Evolutionary conservation across 2,888 invertebrate genomes (phyloP).

Genomic region (Stenoptilia bipunctidactyla): DNA sequence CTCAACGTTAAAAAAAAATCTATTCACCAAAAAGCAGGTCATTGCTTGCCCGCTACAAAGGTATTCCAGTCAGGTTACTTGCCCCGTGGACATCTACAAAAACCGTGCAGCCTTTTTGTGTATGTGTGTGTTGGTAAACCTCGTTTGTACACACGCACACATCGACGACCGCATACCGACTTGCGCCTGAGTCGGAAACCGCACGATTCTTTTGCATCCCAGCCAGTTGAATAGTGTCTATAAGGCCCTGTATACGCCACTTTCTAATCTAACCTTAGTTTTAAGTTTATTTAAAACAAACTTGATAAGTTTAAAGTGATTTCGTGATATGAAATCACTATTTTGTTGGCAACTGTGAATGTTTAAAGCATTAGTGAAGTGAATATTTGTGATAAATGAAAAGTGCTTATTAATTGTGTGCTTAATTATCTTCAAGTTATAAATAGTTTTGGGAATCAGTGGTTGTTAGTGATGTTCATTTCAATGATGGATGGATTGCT

Average conservation of each 20-base stretch:
- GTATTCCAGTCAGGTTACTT: conserved; percentile 44
- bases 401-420: background rate
- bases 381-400: background rate
- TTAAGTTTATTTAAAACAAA: background rate
- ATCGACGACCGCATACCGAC: conserved; percentile 51
- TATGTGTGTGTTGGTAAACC: conserved; percentile 26
- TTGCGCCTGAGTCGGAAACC: conserved; percentile 31
- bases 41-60: conserved; percentile 33
- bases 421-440: background rate
- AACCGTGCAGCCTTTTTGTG: conserved; percentile 53
- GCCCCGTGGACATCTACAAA: conserved; percentile 71
- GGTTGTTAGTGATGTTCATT: conserved; percentile 15
- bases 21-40: background rate
- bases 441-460: too few relatives aligned
- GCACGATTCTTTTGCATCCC: conserved; percentile 51
- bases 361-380: background rate
- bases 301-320: background rate
- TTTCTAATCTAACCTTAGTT: conserved; percentile 27
- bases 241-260: conserved; percentile 65
- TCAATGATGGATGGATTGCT: conserved; percentile 35
- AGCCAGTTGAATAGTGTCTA: conserved; percentile 57
- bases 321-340: background rate
- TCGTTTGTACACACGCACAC: conserved; percentile 27
- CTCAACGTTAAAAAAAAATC: conserved; percentile 12
- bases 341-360: too few relatives aligned